Base-by-base conservation (phyloP, 1,140 invertebrate genomes). In the Drusus annulatus region DNA sequence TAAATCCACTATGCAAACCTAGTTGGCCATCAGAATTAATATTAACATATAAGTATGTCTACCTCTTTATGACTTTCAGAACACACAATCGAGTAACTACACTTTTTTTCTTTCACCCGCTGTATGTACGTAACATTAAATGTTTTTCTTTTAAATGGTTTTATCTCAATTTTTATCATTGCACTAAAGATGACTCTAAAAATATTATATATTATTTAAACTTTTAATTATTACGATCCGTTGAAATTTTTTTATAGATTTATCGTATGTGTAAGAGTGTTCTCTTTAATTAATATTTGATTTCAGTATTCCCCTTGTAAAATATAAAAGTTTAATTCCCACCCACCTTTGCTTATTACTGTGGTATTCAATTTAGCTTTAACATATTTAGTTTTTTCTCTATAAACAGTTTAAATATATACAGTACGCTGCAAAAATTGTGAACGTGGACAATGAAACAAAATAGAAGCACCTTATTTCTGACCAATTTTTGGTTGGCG, bases 291-390 rank as follows among this genome's bases (percentile, higher is more conserved):
- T 45, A 45, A 45, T 45, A 45, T 16, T 23, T 71, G 15, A 23
- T 50, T 71, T 71, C 68, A 71, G 68, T 71, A 71, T 71, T 71
- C 21, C 68, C 21, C 50, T 25, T 45, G 45, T 71, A 71, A 45
- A 45, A 45, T 45, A 45, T 45, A 13, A 45, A 45, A 8, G 15
- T 71, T 21, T 51, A 23, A 45, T 36, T 45, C 31, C 23, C 28
- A 25, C 63, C 63, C 16, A 45, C 36, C 36, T 45, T 45, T 17
- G n/a, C 63, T 31, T 68, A 31, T 13, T 45, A 45, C 36, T 31
- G 31, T 71, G 68, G 45, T 21, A 71, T 71, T 50, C 68, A 51
- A 71, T 21, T 71, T 52, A 71, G 68, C 68, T 71, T 52, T 71
- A 71, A 25, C 62, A 25, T 65, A 7, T 60, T 60, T 60, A 60